A percentile compares a stretch with the other conserved stretches of the same genome.
Evolutionary conservation across 2,888 invertebrate genomes (phyloP).

Genomic region (Dichetophora obliterata): DNA sequence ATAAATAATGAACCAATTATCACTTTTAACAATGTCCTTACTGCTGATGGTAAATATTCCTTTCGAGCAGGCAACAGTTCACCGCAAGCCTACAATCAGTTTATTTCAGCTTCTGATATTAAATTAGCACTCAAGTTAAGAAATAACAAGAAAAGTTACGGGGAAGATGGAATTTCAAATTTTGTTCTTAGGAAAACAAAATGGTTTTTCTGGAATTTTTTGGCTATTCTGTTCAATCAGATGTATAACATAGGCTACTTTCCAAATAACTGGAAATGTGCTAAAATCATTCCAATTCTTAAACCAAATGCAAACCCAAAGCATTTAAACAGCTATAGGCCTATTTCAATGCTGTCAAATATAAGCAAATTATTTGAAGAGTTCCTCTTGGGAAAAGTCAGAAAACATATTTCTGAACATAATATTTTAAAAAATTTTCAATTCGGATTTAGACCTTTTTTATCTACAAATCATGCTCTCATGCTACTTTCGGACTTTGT

Average conservation of each 20-base stretch:
- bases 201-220: too few relatives aligned
- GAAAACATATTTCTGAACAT: too few relatives aligned
- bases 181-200: neutral
- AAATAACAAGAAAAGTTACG: neutral
- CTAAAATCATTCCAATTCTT: neutral
- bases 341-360: neutral
- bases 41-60: neutral
- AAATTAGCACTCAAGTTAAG: neutral
- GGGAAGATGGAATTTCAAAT: neutral
- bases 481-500: too few relatives aligned
- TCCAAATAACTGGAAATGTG: neutral
- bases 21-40: neutral
- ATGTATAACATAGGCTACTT: conserved; percentile 9
- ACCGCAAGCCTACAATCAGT: neutral
- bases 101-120: neutral
- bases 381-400: too few relatives aligned
- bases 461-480: too few relatives aligned
- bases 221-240: neutral
- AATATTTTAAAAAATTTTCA: too few relatives aligned
- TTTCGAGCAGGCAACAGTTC: too few relatives aligned
- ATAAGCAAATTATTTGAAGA: too few relatives aligned
- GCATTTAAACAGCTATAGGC: neutral
- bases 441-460: too few relatives aligned
- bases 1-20: neutral
- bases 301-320: neutral